phyloP scores from a whole-genome alignment of 1,140 invertebrate species.

The Drosophila burlai region DNA sequence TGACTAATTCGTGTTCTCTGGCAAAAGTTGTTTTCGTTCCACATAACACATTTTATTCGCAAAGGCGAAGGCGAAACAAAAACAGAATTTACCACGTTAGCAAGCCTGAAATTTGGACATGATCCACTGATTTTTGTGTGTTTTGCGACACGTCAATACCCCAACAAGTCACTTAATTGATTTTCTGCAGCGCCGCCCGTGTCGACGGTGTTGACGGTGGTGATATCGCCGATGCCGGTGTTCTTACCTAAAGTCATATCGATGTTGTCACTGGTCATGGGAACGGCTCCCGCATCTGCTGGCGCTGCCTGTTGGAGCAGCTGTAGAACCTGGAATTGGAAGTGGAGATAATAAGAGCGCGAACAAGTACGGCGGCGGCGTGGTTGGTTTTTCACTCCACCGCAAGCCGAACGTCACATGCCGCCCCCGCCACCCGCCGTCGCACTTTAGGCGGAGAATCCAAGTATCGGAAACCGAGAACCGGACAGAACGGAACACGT shows the following conservation, averaged over 20 bases:
- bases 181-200: slow-evolving; percentile 25
- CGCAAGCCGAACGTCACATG: neutral
- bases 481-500: slow-evolving; percentile 60
- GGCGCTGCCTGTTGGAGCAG: slow-evolving; percentile 53
- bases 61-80: neutral
- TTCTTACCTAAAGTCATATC: slow-evolving; percentile 92
- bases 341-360: slow-evolving; percentile 2
- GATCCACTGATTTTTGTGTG: slow-evolving; percentile 34
- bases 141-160: slow-evolving; percentile 73
- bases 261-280: slow-evolving; percentile 91
- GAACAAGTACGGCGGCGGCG: neutral
- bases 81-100: slow-evolving; percentile 42
- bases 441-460: slow-evolving; percentile 3
- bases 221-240: slow-evolving; percentile 8
- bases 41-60: neutral
- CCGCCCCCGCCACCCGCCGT: neutral
- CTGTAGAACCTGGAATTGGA: slow-evolving; percentile 56
- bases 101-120: slow-evolving; percentile 19
- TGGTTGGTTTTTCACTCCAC: slow-evolving; percentile 1
- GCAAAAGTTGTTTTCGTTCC: neutral
- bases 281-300: slow-evolving; percentile 89
- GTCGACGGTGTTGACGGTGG: neutral
- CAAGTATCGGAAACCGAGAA: slow-evolving; percentile 5
- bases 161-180: slow-evolving; percentile 28
- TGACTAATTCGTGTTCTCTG: neutral